Evolutionary conservation across 1,140 invertebrate species (phyloP).

Genomic region (Zaprionus africanus): DNA sequence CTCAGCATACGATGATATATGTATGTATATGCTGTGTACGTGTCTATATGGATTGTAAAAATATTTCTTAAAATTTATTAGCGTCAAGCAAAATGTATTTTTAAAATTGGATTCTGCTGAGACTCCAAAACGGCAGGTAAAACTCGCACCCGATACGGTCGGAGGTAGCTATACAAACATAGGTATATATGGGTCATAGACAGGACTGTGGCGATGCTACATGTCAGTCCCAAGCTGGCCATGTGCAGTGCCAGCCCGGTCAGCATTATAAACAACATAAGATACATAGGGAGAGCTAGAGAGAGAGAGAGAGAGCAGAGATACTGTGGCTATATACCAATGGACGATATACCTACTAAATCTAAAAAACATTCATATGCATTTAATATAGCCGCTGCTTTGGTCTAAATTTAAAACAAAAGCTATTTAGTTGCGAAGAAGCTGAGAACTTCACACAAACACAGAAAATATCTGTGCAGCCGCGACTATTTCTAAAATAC

Average conservation of each 20-base stretch:
- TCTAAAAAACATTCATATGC: constrained; percentile 82
- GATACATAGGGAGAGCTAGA: constrained; percentile 4
- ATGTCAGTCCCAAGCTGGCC: constrained; percentile 17
- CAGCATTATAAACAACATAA: constrained; percentile 28
- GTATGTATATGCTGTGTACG: constrained; percentile 25
- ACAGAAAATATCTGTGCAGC: constrained; percentile 48
- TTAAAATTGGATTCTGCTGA: constrained; percentile 63
- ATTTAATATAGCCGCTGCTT: constrained; percentile 78
- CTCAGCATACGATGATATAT: constrained; percentile 24
- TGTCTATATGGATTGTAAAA: constrained; percentile 47
- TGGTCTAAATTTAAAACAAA: constrained; percentile 82
- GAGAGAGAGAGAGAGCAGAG: constrained; percentile 1
- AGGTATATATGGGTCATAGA: constrained; percentile 36
- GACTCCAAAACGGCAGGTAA: constrained; percentile 59
- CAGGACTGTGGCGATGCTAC: background rate
- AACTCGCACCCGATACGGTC: constrained; percentile 11
- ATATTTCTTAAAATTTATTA: constrained; percentile 70
- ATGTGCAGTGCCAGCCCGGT: constrained; percentile 30
- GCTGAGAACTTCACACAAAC: constrained; percentile 81
- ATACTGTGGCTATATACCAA: constrained; percentile 30
- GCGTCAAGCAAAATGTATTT: constrained; percentile 71
- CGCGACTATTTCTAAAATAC: constrained; percentile 54
- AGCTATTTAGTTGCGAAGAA: constrained; percentile 84
- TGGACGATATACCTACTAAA: constrained; percentile 53
- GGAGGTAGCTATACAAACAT: constrained; percentile 9